Evolutionary conservation across 2,113 vertebrate genomes (phyloP), one percentile per base, ranked within the genome.

Genomic region (Sigmodon hispidus): DNA sequence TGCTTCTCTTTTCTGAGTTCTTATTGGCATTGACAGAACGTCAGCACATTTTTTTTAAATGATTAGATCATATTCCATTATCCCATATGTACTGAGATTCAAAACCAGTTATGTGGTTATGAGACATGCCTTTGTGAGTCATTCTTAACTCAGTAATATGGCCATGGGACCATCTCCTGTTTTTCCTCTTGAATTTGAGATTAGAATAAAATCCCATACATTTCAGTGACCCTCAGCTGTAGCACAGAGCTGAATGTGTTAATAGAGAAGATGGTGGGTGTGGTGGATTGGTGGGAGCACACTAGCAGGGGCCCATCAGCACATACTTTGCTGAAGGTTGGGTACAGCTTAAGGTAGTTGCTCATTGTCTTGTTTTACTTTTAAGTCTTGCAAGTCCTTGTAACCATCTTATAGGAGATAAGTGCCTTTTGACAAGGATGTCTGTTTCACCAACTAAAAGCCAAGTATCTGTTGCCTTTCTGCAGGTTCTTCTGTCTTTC

Each of bases 401-500:
- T 84, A 69, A 77, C 52, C 31, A 36, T 72, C 57, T 75, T 48
- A 50, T 22, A 22, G 65, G 45, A 94, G 48, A 57, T n/a, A 84
- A 40, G 16, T 69, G n/a, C 22, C 52, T 69, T 94, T 89, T 93
- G 59, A 43, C 75, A 77, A 72, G n/a, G 43, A 4, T 40, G 48
- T 76, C 76, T 90, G 61, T 90, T 93, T 93, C 52, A 72, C 85
- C 92, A 86, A 48, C 59, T 69, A 83, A 86, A 87, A 65, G 67
- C 31, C 70, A 95, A 63, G 76, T 22, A 40, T 77, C 91, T 90
- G 5, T 63, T 13, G 4, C 63, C 75, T 86, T 29, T 93, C 52
- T 77, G 21, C 81, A 57, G 59, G 55, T 92, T 84, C 22, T 91
- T 93, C 36, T 93, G 75, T 29, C 79, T 95, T 91, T 93, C 77